phyloP scores from a whole-genome alignment of 2,888 invertebrate genomes.

The Lacanobia oleracea region DNA sequence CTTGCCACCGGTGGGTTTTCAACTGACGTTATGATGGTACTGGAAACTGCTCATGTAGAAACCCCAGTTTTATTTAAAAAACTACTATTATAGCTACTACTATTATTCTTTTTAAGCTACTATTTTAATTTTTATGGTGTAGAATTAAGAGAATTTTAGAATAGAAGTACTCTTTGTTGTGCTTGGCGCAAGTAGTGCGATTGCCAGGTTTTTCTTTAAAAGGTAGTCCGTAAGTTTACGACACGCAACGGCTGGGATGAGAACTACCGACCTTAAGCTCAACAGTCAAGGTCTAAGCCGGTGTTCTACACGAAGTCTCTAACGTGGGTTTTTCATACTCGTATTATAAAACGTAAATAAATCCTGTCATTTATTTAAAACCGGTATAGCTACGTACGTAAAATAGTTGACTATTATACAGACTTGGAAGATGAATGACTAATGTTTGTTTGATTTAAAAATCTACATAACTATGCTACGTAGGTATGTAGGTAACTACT shows the following conservation, averaged over 20 bases:
- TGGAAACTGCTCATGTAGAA: not conserved
- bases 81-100: no score
- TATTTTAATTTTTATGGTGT: no score
- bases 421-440: constrained; percentile 6
- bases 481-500: constrained; percentile 5
- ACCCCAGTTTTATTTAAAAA: not conserved
- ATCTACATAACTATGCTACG: constrained; percentile 6
- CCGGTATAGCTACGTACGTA: not conserved
- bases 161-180: no score
- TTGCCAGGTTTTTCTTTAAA: not conserved
- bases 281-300: constrained; percentile 2
- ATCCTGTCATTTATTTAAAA: not conserved
- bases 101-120: no score
- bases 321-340: not conserved
- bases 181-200: not conserved
- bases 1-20: not conserved
- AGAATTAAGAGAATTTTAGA: no score
- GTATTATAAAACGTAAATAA: not conserved
- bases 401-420: not conserved
- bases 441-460: not conserved
- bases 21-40: no score
- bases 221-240: not conserved
- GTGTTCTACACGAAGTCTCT: not conserved
- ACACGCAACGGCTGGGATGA: not conserved
- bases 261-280: not conserved